phyloP scores from a whole-genome alignment of 2,113 vertebrate species.

The Anseranas semipalmata region DNA sequence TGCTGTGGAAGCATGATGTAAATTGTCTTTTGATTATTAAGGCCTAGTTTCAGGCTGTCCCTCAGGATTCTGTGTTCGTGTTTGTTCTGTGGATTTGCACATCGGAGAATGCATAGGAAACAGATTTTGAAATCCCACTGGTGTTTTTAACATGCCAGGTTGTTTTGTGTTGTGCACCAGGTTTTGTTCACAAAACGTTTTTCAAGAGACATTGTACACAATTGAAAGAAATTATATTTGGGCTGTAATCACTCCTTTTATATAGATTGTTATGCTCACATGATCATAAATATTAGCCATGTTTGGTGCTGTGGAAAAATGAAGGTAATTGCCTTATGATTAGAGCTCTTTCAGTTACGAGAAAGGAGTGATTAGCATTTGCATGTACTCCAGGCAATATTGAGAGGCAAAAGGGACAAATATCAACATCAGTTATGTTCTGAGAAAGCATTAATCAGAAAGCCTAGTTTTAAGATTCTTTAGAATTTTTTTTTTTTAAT shows the following conservation, averaged over 20 bases:
- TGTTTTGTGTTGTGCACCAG: conserved; percentile 72
- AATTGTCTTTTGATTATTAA: conserved; percentile 89
- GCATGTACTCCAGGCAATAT: conserved; percentile 77
- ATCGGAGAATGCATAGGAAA: conserved; percentile 78
- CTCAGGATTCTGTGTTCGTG: conserved; percentile 81
- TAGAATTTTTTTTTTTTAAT: background rate
- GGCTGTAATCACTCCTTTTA: conserved; percentile 79
- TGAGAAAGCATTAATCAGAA: conserved; percentile 70
- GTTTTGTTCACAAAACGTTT: conserved; percentile 74
- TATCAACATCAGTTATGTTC: conserved; percentile 72
- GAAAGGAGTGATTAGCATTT: conserved; percentile 83
- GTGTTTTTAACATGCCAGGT: conserved; percentile 74
- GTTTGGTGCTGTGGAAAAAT: conserved; percentile 83
- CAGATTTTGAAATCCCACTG: conserved; percentile 70
- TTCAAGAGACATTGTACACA: conserved; percentile 69
- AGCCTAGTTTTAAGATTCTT: conserved; percentile 54
- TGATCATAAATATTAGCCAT: conserved; percentile 86
- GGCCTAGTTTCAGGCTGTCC: conserved; percentile 84
- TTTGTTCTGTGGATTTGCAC: conserved; percentile 81
- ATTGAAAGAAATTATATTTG: conserved; percentile 78
- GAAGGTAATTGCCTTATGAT: conserved; percentile 86
- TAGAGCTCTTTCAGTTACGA: conserved; percentile 80
- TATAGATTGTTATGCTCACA: conserved; percentile 83
- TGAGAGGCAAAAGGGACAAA: conserved; percentile 71
- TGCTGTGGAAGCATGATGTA: conserved; percentile 80